phyloP scores from a whole-genome alignment of 1,140 invertebrate genomes.

The Cyclina sinensis region DNA sequence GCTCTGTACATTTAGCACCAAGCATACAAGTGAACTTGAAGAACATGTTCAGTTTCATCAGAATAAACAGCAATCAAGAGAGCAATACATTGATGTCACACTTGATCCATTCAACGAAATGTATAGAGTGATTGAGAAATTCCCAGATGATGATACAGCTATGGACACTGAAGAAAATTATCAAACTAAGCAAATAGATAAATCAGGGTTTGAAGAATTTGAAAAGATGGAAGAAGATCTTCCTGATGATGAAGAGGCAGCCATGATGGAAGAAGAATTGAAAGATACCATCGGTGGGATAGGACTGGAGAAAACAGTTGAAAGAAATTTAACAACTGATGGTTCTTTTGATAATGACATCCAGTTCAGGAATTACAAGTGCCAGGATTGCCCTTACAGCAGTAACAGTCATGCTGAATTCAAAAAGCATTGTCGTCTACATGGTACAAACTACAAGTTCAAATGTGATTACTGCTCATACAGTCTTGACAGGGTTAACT shows the following conservation, averaged over 20 bases:
- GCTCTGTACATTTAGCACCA: slow-evolving; percentile 78
- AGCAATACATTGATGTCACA: slow-evolving; percentile 73
- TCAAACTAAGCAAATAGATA: slow-evolving; percentile 25
- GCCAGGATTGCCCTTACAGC: slow-evolving; percentile 77
- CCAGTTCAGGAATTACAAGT: slow-evolving; percentile 73
- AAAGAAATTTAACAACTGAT: slow-evolving; percentile 70
- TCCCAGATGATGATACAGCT: slow-evolving; percentile 30
- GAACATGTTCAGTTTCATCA: slow-evolving; percentile 72
- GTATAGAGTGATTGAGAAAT: slow-evolving; percentile 47
- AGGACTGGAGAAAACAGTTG: slow-evolving; percentile 50
- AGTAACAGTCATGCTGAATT: slow-evolving; percentile 74
- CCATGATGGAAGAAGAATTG: slow-evolving; percentile 63
- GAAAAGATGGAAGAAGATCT: slow-evolving; percentile 67
- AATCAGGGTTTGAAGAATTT: slow-evolving; percentile 60
- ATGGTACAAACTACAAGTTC: slow-evolving; percentile 72
- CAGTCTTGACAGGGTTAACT: slow-evolving; percentile 76
- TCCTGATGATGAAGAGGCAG: slow-evolving; percentile 61
- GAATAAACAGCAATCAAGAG: slow-evolving; percentile 41
- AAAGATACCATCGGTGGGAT: slow-evolving; percentile 45
- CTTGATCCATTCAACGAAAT: slow-evolving; percentile 76
- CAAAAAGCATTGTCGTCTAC: slow-evolving; percentile 74
- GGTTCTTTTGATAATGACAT: slow-evolving; percentile 65
- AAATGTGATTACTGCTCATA: slow-evolving; percentile 80
- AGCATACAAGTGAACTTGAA: slow-evolving; percentile 56
- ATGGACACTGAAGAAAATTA: slow-evolving; percentile 34